These are phyloP conservation scores for Tiliacea citrago DNA, from an alignment of 2,888 invertebrate species.

Conservation along the genomic window DNA sequence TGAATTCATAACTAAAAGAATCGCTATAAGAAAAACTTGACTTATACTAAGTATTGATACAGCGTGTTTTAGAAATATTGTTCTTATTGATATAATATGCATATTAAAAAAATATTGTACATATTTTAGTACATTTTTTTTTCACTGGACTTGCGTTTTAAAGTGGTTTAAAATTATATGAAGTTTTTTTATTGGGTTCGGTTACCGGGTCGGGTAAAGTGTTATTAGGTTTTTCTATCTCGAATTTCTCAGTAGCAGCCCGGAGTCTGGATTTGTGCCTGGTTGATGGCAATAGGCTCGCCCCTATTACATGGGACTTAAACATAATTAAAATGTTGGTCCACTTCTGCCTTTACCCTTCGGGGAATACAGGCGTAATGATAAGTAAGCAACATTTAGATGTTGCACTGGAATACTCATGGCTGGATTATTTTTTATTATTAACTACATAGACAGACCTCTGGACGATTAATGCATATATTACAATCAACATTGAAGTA, in stretches of 20 bases:
- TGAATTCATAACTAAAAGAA: conserved; percentile 59
- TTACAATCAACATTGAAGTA: conserved; percentile 26
- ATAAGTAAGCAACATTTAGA: background rate
- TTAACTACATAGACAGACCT: background rate
- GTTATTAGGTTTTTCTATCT: too few relatives aligned
- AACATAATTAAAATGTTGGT: too few relatives aligned
- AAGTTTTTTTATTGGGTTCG: too few relatives aligned
- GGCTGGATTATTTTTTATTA: background rate
- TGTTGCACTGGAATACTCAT: background rate
- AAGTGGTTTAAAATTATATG: too few relatives aligned
- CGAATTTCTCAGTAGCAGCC: too few relatives aligned
- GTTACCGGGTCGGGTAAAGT: too few relatives aligned
- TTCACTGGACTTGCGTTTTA: background rate
- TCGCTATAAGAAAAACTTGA: conserved; percentile 32
- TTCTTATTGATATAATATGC: background rate
- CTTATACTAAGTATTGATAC: conserved; percentile 54
- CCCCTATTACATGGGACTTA: too few relatives aligned
- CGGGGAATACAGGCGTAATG: too few relatives aligned
- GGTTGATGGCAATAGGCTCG: too few relatives aligned
- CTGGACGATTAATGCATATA: background rate
- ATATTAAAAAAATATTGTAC: background rate
- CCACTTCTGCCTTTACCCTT: too few relatives aligned
- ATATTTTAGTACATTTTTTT: background rate
- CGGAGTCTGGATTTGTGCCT: too few relatives aligned
- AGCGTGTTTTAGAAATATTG: conserved; percentile 51